Percentiles rank a stretch among this genome's conserved stretches.
Evolutionary conservation across 2,888 invertebrate species (phyloP).

Genomic region (Oscheius sp.): DNA sequence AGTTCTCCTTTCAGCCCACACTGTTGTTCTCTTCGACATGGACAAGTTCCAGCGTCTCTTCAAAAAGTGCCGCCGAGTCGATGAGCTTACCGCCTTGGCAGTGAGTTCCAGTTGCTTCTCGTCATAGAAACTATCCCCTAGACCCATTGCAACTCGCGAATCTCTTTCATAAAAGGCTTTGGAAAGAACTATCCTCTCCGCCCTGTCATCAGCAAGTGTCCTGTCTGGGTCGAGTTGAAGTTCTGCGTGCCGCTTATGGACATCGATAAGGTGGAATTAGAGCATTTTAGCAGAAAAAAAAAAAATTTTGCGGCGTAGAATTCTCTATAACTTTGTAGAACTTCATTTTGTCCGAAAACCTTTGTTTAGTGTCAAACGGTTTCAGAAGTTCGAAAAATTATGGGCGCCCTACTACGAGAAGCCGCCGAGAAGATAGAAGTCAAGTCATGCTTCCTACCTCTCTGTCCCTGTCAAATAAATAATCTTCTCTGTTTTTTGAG

Average conservation of each 20-base stretch:
- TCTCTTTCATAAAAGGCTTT: neutral
- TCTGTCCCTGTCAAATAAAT: too few species aligned
- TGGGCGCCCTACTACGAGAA: too few species aligned
- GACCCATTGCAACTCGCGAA: neutral
- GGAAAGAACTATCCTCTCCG: neutral
- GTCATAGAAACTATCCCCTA: neutral
- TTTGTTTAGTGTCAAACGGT: too few species aligned
- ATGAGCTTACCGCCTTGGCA: neutral
- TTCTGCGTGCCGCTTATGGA: neutral
- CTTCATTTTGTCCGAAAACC: too few species aligned
- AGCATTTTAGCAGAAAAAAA: too few species aligned
- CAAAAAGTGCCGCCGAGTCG: neutral
- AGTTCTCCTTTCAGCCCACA: neutral
- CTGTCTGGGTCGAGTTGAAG: slow-evolving; percentile 2
- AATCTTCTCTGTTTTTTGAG: too few species aligned
- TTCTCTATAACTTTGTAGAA: too few species aligned
- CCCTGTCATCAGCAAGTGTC: neutral
- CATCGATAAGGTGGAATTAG: neutral
- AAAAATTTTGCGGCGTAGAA: too few species aligned
- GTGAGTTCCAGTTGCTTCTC: neutral
- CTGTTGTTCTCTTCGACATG: neutral
- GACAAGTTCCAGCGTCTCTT: neutral
- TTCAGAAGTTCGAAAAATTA: too few species aligned
- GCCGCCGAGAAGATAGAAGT: too few species aligned
- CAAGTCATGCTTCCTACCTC: too few species aligned